Conservation (phyloP, 2,113 vertebrate species). For the Aramus guarauna region DNA sequence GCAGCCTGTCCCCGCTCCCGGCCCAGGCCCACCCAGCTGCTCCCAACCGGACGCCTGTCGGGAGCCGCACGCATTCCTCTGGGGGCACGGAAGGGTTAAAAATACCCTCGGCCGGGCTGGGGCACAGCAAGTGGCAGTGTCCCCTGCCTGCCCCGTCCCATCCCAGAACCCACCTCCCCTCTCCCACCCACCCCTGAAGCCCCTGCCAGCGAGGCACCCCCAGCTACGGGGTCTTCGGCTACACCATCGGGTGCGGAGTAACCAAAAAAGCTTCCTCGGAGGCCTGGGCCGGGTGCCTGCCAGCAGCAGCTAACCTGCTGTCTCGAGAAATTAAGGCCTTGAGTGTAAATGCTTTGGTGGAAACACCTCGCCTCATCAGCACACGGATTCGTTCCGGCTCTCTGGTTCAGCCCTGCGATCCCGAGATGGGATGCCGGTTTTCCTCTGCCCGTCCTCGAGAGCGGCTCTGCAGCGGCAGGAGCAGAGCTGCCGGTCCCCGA, state of each 20-base stretch:
- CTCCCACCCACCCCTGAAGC: not conserved
- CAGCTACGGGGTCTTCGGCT: not conserved
- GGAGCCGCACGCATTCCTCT: constrained; percentile 59
- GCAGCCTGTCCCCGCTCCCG: constrained; percentile 24
- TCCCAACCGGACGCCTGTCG: constrained; percentile 28
- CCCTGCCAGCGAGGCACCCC: not conserved
- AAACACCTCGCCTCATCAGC: not conserved
- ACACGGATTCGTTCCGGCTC: accelerated
- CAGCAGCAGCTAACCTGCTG: accelerated
- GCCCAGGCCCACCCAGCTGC: constrained; percentile 66
- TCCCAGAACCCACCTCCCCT: constrained; percentile 4
- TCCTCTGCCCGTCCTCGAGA: not conserved
- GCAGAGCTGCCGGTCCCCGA: accelerated
- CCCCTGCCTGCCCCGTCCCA: not conserved
- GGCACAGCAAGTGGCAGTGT: constrained; percentile 53
- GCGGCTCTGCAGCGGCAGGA: not conserved
- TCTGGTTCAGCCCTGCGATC: accelerated
- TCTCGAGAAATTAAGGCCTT: not conserved
- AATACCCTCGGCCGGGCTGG: constrained; percentile 64
- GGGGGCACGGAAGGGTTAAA: constrained; percentile 70
- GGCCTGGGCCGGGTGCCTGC: not conserved
- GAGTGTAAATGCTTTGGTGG: not conserved
- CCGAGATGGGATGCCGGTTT: not conserved
- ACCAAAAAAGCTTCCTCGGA: not conserved
- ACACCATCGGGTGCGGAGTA: accelerated